Percentiles rank a stretch among this genome's conserved stretches.
phyloP scores from a whole-genome alignment of 2,113 vertebrate species.

The Periophthalmus modestus region DNA sequence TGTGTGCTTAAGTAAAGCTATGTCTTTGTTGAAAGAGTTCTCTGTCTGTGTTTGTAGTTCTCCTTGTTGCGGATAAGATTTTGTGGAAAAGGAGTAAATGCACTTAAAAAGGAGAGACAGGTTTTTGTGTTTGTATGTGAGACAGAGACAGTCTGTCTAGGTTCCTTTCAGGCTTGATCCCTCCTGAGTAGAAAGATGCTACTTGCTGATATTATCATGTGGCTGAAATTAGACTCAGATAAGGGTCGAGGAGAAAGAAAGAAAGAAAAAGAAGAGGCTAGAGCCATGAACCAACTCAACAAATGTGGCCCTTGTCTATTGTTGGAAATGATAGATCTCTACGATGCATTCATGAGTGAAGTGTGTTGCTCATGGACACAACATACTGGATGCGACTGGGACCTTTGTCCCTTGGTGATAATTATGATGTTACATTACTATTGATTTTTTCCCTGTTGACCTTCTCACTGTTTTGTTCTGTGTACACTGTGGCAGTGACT shows the following conservation, averaged over 20 bases:
- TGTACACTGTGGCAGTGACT: background rate
- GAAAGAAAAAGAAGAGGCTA: conserved; percentile 6
- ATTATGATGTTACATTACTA: background rate
- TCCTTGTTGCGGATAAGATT: background rate
- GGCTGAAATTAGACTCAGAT: conserved; percentile 38
- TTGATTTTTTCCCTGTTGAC: background rate
- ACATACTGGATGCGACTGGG: background rate
- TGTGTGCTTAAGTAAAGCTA: too few relatives aligned
- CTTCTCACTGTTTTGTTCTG: background rate
- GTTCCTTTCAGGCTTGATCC: conserved; percentile 25
- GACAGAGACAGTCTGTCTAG: conserved; percentile 58
- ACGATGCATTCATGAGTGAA: background rate
- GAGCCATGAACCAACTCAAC: conserved; percentile 12
- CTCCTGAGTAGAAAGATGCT: conserved; percentile 39
- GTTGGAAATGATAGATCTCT: background rate
- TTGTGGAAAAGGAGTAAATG: background rate
- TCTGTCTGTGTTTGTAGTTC: background rate
- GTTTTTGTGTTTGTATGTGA: conserved; percentile 24
- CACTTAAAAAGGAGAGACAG: background rate
- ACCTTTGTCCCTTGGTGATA: conserved; percentile 1
- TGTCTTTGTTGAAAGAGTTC: background rate
- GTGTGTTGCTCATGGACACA: background rate
- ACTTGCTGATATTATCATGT: conserved; percentile 55
- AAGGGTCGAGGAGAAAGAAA: conserved; percentile 37
- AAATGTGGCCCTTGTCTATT: background rate